These are phyloP conservation scores for Cryptus viduatorius DNA, from an alignment of 2,888 invertebrate species.

Conservation along the genomic window DNA sequence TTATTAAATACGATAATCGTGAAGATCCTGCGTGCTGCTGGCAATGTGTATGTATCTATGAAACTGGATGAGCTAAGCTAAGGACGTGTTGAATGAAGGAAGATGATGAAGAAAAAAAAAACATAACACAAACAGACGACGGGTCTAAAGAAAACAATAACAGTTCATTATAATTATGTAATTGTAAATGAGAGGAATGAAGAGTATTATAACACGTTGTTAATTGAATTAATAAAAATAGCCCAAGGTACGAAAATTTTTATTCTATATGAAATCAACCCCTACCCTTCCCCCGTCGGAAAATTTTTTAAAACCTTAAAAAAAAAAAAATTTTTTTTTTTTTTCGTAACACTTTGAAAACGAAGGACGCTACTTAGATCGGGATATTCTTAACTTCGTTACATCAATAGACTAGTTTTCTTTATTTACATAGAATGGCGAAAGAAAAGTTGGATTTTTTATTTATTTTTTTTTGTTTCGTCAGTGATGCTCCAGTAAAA, in stretches of 20 bases:
- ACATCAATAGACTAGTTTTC: background rate
- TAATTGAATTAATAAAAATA: slow-evolving; percentile 85
- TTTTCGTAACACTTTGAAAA: background rate
- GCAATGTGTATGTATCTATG: slow-evolving; percentile 78
- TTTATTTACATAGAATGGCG: slow-evolving; percentile 10
- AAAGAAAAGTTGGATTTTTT: background rate
- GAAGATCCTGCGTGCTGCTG: slow-evolving; percentile 76
- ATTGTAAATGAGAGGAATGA: slow-evolving; percentile 84
- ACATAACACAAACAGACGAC: slow-evolving; percentile 77
- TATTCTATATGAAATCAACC: slow-evolving; percentile 34
- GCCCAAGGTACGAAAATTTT: slow-evolving; percentile 80
- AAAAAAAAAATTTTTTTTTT: background rate
- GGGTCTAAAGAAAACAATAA: slow-evolving; percentile 82
- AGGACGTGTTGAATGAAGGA: slow-evolving; percentile 71
- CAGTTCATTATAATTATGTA: slow-evolving; percentile 81
- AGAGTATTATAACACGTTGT: slow-evolving; percentile 85
- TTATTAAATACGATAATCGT: slow-evolving; percentile 66
- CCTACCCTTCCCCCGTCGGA: background rate
- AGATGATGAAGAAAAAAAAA: slow-evolving; percentile 56
- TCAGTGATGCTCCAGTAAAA: background rate
- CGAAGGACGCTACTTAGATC: no score
- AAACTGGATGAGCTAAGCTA: slow-evolving; percentile 79
- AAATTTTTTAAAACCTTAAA: no score
- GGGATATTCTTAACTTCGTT: no score
- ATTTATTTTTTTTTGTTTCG: background rate